Percentiles rank a stretch among this genome's conserved stretches.
Evolutionary conservation across 2,888 invertebrate species (phyloP).

Genomic region (Elegia similella): DNA sequence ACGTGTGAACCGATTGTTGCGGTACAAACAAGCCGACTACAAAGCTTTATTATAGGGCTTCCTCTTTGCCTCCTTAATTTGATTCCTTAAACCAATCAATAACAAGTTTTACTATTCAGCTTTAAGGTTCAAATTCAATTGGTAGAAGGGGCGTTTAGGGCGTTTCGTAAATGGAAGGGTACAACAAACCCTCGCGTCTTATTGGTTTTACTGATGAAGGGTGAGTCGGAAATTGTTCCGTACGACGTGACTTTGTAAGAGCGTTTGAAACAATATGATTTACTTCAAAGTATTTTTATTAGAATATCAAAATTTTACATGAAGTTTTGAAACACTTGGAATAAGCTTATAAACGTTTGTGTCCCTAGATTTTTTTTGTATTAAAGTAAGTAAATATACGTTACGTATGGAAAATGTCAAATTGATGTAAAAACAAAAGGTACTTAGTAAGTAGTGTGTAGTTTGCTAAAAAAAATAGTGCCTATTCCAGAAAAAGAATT

Average conservation of each 20-base stretch:
- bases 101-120: conserved; percentile 30
- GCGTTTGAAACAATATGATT: conserved; percentile 34
- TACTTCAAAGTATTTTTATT: conserved; percentile 11
- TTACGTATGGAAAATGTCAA: too few species aligned
- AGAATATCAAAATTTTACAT: too few species aligned
- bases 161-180: conserved; percentile 52
- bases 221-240: conserved; percentile 55
- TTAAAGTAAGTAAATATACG: too few species aligned
- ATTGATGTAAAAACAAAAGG: too few species aligned
- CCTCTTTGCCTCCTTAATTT: conserved; percentile 51
- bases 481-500: too few species aligned
- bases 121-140: conserved; percentile 38
- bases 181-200: conserved; percentile 69
- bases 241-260: conserved; percentile 61
- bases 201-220: conserved; percentile 74
- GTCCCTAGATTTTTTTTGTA: too few species aligned
- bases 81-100: conserved; percentile 23
- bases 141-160: conserved; percentile 44
- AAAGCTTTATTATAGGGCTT: conserved; percentile 55
- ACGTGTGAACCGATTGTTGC: conserved; percentile 24
- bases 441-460: too few species aligned
- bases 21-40: conserved; percentile 39
- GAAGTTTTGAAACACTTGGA: too few species aligned
- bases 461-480: too few species aligned
- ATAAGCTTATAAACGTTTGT: too few species aligned